Conservation (phyloP, 2,888 invertebrate genomes). For the Pegoplata infirma region DNA sequence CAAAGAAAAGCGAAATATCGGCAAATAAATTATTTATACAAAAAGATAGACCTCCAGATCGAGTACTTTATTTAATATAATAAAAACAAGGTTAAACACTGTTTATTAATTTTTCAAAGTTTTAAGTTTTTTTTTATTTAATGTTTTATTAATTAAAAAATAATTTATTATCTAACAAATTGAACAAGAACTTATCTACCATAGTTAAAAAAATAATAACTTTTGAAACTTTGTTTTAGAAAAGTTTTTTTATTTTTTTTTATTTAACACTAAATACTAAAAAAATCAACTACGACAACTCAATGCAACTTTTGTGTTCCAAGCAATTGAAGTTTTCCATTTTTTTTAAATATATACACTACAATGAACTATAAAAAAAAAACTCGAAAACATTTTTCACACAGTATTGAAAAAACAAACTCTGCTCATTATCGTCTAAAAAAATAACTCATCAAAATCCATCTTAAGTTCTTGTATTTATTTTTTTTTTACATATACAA, state of each 20-base stretch:
- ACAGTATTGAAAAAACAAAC: slow-evolving; percentile 11
- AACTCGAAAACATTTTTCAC: not conserved
- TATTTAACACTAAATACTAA: slow-evolving; percentile 14
- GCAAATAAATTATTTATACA: too few relatives aligned
- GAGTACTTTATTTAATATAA: too few relatives aligned
- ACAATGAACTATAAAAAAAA: slow-evolving; percentile 31
- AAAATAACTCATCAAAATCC: not conserved
- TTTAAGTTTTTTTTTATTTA: too few relatives aligned
- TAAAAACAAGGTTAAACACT: too few relatives aligned
- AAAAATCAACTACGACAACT: slow-evolving; percentile 48
- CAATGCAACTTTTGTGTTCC: slow-evolving; percentile 58
- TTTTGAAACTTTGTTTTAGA: slow-evolving; percentile 8
- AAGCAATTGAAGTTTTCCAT: slow-evolving; percentile 57
- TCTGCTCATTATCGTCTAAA: not conserved
- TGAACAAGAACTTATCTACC: not conserved
- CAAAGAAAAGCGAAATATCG: too few relatives aligned
- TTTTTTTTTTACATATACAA: not conserved
- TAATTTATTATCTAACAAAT: not conserved
- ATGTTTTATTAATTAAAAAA: too few relatives aligned
- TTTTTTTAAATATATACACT: slow-evolving; percentile 36
- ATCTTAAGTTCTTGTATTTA: not conserved
- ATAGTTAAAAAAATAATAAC: too few relatives aligned
- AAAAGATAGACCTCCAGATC: too few relatives aligned
- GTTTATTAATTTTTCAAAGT: too few relatives aligned
- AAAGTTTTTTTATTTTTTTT: not conserved